Evolutionary conservation across 2,797 vertebrate genomes (phyloP).

Genomic region (Brotula barbata): DNA sequence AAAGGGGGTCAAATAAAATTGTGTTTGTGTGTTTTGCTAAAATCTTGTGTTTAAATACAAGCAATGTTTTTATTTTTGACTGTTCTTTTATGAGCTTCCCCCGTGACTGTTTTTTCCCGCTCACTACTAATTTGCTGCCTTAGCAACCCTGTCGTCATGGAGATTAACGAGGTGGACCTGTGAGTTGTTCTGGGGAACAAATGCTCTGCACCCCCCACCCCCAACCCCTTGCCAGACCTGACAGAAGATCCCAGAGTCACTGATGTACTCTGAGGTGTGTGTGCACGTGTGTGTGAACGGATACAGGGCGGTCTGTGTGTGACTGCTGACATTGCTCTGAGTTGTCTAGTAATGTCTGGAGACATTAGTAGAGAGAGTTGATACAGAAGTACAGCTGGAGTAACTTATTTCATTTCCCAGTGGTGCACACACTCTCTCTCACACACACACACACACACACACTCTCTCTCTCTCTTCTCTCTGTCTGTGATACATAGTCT

Average conservation of each 20-base stretch:
- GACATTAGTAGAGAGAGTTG: constrained; percentile 29
- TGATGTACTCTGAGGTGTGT: constrained; percentile 33
- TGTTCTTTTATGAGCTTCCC: constrained; percentile 51
- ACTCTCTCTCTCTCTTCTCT: not conserved
- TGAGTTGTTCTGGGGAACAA: constrained; percentile 67
- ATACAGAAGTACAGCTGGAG: constrained; percentile 58
- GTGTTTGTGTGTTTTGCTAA: constrained; percentile 11
- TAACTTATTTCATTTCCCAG: constrained; percentile 46
- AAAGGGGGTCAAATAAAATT: constrained; percentile 1
- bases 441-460: constrained; percentile 17
- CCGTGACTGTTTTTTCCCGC: constrained; percentile 32
- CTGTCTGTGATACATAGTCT: not conserved
- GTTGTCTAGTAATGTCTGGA: constrained; percentile 45
- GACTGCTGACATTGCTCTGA: constrained; percentile 43
- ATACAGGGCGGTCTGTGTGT: not conserved
- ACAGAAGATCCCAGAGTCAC: constrained; percentile 59
- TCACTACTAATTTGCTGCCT: constrained; percentile 67
- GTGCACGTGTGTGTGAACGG: constrained; percentile 13
- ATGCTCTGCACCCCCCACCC: constrained; percentile 26
- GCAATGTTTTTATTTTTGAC: constrained; percentile 32
- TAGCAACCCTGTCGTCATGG: constrained; percentile 74
- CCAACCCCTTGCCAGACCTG: constrained; percentile 41
- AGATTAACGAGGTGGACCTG: constrained; percentile 77
- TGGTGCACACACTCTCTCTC: constrained; percentile 14
- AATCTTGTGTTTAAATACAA: constrained; percentile 25